A percentile compares a stretch with the other conserved stretches of the same genome.
Conservation (phyloP, 1,140 invertebrate species). For the Zaprionus ghesquierei region DNA sequence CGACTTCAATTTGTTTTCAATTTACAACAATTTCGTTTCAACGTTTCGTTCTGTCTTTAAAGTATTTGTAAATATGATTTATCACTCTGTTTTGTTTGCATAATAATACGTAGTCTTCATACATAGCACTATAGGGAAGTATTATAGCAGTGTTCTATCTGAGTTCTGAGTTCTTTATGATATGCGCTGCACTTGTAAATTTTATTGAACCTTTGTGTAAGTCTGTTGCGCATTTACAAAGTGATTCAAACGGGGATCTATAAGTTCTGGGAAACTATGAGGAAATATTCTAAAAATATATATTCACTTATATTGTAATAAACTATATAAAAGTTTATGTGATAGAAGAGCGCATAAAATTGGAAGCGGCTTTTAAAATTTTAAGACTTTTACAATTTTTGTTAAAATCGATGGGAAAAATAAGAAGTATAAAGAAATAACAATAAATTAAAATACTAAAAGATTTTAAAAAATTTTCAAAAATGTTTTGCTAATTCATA, state of each 20-base stretch:
- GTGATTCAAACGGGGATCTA: no score
- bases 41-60: slow-evolving; percentile 14
- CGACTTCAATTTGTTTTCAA: slow-evolving; percentile 79
- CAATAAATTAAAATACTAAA: no score
- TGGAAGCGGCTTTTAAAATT: background rate
- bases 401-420: no score
- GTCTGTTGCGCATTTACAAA: slow-evolving; percentile 19
- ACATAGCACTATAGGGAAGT: background rate
- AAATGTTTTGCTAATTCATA: no score
- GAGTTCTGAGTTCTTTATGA: slow-evolving; percentile 33
- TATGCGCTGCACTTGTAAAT: slow-evolving; percentile 30
- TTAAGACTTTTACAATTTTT: background rate
- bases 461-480: no score
- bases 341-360: no score
- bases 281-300: no score
- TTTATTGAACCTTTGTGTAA: slow-evolving; percentile 36
- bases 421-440: no score
- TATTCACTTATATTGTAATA: background rate
- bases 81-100: slow-evolving; percentile 45
- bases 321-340: background rate
- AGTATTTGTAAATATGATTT: slow-evolving; percentile 62
- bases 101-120: slow-evolving; percentile 28
- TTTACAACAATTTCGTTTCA: slow-evolving; percentile 78
- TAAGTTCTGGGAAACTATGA: background rate
- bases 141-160: slow-evolving; percentile 25